Evolutionary conservation across 2,113 vertebrate species (phyloP).

Genomic region (Pan paniscus): DNA sequence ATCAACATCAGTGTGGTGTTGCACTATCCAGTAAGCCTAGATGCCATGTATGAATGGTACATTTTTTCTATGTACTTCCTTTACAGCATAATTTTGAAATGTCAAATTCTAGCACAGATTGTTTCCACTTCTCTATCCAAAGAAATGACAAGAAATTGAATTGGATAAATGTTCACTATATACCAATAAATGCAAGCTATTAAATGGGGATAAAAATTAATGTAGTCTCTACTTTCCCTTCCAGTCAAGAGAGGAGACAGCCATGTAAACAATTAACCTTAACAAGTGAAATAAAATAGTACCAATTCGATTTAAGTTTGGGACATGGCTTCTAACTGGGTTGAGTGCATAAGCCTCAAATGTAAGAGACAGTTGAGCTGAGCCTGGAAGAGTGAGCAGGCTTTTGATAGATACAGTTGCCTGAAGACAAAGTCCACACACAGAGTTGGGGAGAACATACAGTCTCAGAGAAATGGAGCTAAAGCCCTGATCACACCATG

Average conservation of each 20-base stretch:
- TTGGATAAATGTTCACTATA: not conserved
- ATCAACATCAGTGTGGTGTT: not conserved
- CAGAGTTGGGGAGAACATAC: not conserved
- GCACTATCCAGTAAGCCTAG: not conserved
- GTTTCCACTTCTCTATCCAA: not conserved
- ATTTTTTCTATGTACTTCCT: not conserved
- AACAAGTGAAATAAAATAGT: not conserved
- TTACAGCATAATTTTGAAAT: slow-evolving; percentile 30
- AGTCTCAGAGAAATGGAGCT: not conserved
- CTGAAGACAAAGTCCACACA: not conserved
- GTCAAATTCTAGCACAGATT: slow-evolving; percentile 4
- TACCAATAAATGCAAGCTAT: not conserved
- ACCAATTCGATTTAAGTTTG: not conserved
- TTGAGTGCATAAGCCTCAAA: not conserved
- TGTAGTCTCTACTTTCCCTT: not conserved
- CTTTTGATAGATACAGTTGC: not conserved
- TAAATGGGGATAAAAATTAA: slow-evolving; percentile 27
- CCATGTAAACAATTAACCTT: not conserved
- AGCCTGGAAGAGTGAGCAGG: not conserved
- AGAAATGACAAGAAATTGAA: slow-evolving; percentile 16
- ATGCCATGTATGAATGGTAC: not conserved
- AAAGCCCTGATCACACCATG: not conserved
- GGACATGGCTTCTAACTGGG: not conserved
- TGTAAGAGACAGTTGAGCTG: not conserved
- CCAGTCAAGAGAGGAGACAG: not conserved